Base-by-base conservation (phyloP, 2,797 vertebrate genomes). In the Danio tinwini region DNA sequence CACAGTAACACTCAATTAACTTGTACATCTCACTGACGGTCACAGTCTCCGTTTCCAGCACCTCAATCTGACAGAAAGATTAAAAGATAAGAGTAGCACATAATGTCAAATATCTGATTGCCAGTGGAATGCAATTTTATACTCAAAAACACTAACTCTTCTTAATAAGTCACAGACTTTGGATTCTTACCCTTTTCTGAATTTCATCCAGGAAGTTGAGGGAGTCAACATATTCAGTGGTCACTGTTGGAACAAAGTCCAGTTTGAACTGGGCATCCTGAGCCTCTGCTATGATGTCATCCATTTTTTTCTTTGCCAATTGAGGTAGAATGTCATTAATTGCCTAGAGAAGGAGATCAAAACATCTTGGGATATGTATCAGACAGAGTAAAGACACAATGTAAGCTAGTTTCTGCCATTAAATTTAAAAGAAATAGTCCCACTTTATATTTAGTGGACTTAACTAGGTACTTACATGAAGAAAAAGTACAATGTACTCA, bases 151-250 rank as follows among this genome's bases (percentile, higher is more conserved):
- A 40, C 11, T 39, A 58, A 55, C 42, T 58, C 9, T 21, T 39
- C 8, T 58, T 58, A 42, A 47, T 45, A 19, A 42, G 55, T 21
- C 9, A 59, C 47, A 16, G 29, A 40, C 7, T 49, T 37, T 13
- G 17, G 19, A 2, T 0, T 71, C 91, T 93, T 87, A 97, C 96
- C 91, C 94, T 92, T 13, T 94, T 91, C 78, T 95, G 92, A 87
- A 96, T 95, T 74, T 96, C 93, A 44, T 95, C 94, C 81, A 95
- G 91, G 86, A 96, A 96, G 49, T 89, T 86, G 80, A 97, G 91
- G 63, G 84, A 94, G 83, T 91, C 88, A 58, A 94, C 93, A 21
- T 93, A 92, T 81, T 96, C 95, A n/a, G 64, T 86, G 49, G 95
- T 96, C 10, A 90, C 87, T 0, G 90, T 86, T 61, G 95, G 93